A percentile compares a stretch with the other conserved stretches of the same genome.
Evolutionary conservation across 2,113 vertebrate genomes (phyloP).

Genomic region (Prionailurus viverrinus): DNA sequence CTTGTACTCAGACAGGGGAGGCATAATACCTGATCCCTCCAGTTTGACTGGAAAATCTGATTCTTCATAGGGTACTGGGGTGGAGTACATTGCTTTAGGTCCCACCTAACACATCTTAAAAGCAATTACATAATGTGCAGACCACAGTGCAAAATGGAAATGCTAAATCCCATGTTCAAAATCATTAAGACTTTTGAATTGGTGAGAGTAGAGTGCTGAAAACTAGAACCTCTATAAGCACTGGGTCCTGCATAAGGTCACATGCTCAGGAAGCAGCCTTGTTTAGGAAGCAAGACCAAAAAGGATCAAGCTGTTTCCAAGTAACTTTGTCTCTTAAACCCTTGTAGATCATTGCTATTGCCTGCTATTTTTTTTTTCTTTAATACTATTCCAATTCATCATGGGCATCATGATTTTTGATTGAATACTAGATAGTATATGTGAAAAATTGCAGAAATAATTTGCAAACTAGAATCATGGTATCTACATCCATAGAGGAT

Average conservation of each 20-base stretch:
- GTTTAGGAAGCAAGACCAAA: background rate
- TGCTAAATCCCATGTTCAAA: background rate
- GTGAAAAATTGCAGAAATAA: slow-evolving; percentile 2
- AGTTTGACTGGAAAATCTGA: background rate
- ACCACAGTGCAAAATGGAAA: background rate
- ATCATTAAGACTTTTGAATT: background rate
- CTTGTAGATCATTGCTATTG: background rate
- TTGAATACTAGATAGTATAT: background rate
- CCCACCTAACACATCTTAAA: background rate
- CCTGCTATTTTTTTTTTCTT: background rate
- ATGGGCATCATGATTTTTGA: background rate
- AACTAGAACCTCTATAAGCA: background rate
- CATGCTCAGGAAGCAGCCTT: background rate
- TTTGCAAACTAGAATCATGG: background rate
- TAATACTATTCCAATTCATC: slow-evolving; percentile 15
- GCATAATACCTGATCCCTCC: background rate
- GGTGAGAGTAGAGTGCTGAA: background rate
- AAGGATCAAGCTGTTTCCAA: background rate
- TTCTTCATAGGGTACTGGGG: background rate
- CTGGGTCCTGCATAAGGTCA: background rate
- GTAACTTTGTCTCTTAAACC: background rate
- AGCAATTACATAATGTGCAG: background rate
- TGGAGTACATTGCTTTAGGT: background rate
- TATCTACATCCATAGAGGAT: background rate
- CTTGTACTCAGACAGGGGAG: background rate